Percentiles rank a stretch among this genome's conserved stretches.
Conservation (phyloP, 1,140 invertebrate species). For the Lucilia sericata region DNA sequence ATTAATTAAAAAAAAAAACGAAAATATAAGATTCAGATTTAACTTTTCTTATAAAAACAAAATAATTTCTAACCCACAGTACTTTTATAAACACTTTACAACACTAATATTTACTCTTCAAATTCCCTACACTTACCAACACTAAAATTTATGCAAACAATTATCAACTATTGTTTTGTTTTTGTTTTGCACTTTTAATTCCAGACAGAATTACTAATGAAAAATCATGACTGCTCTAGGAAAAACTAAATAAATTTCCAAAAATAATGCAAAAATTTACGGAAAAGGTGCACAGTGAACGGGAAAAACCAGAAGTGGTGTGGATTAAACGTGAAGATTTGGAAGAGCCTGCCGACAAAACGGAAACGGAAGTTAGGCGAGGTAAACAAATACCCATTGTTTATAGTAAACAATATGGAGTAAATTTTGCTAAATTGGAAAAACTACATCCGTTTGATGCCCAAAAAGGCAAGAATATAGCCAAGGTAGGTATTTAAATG, state of each 20-base stretch:
- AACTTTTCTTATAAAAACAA: too few relatives aligned
- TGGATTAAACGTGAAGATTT: constrained; percentile 50
- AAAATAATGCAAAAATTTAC: constrained; percentile 50
- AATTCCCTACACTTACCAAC: too few relatives aligned
- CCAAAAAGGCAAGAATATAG: constrained; percentile 85
- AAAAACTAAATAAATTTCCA: neutral
- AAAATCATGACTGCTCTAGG: neutral
- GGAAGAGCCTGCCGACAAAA: neutral
- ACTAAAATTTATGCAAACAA: neutral
- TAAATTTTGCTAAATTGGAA: constrained; percentile 83
- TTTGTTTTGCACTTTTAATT: neutral
- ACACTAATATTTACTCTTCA: constrained; percentile 50
- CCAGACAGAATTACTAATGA: neutral
- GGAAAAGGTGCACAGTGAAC: constrained; percentile 52
- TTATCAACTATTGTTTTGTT: neutral
- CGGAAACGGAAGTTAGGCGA: constrained; percentile 31
- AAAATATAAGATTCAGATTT: too few relatives aligned
- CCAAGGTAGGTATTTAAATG: constrained; percentile 69
- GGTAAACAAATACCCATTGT: constrained; percentile 75
- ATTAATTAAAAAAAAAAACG: too few relatives aligned
- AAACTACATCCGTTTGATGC: constrained; percentile 91
- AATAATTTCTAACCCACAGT: too few relatives aligned
- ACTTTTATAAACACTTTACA: neutral
- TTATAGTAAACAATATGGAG: constrained; percentile 83
- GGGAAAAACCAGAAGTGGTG: constrained; percentile 51